Base-by-base conservation (phyloP, 92 coral and sea anemone genomes). In the Paragorgia papillata region DNA sequence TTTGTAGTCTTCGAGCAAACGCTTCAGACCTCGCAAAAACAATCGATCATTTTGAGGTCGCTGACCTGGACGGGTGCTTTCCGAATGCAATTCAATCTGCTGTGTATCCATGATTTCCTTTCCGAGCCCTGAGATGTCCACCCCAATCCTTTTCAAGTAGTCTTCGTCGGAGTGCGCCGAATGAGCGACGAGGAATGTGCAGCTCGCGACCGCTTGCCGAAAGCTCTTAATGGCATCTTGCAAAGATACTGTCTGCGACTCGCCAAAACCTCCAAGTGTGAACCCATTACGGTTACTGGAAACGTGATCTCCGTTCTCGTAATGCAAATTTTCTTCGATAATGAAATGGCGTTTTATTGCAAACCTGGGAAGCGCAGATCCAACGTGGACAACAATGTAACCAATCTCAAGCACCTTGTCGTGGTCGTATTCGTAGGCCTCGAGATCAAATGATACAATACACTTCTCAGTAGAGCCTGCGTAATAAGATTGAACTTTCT, bases 31-130 rank as follows among this genome's bases (percentile, higher is more conserved):
- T 66, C 83, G 66, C 56, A 44, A 76, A 20, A 26, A 22, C 55
- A 25, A 55, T 20, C 80, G 76, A 0, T 79, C 82, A 28, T 62
- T 29, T 3, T 82, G 83, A 32, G 82, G 75, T 22, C 26, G 3
- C 20, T 51, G 21, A 17, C 21, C 58, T 22, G 20, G 20, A 37
- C 43, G 43, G 10, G 6, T 37, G 43, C 6, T 10, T 37, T 37
- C 43, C 43, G 10, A 37, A n/a, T 51, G 58, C 58, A 74, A 35
- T 14, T 89, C 92, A 26, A 89, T 60, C 26, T 55, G 46, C 76
- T 88, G 92, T 18, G 92, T 88, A 46, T 88, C 92, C 50, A 85
- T 77, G 34, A 77, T 71, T 17, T n/a, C 79, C 74, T 85, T 88
- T 57, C 56, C 79, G 6, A 17, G 17, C 26, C 17, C n/a, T 17